Evolutionary conservation across 1,140 invertebrate species (phyloP).

Genomic region (Ostrea edulis): DNA sequence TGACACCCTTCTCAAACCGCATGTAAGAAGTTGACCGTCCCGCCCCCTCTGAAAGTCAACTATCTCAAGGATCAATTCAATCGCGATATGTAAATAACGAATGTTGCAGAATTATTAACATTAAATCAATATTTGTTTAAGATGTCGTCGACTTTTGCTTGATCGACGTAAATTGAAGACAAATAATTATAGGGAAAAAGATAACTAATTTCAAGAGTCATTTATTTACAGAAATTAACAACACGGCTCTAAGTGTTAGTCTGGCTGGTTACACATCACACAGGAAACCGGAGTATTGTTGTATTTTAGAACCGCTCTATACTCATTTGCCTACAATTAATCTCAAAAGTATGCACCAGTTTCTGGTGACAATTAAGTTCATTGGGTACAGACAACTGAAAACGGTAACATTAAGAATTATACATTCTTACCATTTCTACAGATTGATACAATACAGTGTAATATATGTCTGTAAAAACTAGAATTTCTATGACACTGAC

Average conservation of each 20-base stretch:
- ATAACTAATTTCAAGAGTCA: conserved; percentile 10
- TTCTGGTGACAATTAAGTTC: neutral
- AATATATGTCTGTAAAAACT: too few species aligned
- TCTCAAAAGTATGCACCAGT: conserved; percentile 1
- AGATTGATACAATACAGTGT: too few species aligned
- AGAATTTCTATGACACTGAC: too few species aligned
- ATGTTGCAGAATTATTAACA: conserved; percentile 3
- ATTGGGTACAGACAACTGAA: neutral
- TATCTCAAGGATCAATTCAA: neutral
- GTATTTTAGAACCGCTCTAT: neutral
- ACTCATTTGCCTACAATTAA: conserved; percentile 32
- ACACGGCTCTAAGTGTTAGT: neutral
- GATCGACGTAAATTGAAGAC: conserved; percentile 8
- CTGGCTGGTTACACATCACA: neutral
- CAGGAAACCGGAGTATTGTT: conserved; percentile 9
- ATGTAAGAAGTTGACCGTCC: neutral
- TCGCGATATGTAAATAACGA: conserved; percentile 16
- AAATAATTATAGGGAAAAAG: conserved; percentile 27
- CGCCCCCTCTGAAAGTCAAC: conserved; percentile 24
- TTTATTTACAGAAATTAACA: neutral
- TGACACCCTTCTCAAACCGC: conserved; percentile 15
- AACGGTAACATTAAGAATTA: neutral
- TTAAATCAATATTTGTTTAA: conserved; percentile 25
- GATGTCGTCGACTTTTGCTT: conserved; percentile 18
- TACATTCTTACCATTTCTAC: too few species aligned